Evolutionary conservation across 1,140 invertebrate species (phyloP).

Genomic region (Drosophila lacteicornis): DNA sequence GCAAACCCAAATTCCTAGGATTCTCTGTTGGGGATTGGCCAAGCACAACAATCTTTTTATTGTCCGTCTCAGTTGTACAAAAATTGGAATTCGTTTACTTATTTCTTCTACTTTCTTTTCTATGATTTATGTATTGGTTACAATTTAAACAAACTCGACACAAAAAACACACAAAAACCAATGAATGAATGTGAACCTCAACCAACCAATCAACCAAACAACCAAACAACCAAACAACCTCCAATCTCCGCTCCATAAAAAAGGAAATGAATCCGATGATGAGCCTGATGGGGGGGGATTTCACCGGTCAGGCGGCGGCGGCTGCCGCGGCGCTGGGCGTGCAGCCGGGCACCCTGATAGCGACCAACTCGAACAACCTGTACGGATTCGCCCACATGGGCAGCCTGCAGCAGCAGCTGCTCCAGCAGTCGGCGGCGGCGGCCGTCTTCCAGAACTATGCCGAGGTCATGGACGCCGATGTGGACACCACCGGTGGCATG

Average conservation of each 20-base stretch:
- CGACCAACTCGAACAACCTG: conserved; percentile 76
- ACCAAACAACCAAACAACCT: background rate
- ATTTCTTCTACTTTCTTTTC: conserved; percentile 84
- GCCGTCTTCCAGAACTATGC: conserved; percentile 77
- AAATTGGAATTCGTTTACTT: conserved; percentile 81
- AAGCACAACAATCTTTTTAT: conserved; percentile 21
- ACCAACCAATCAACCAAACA: conserved; percentile 18
- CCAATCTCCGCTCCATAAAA: conserved; percentile 23
- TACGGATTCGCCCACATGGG: conserved; percentile 81
- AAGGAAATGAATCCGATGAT: conserved; percentile 85
- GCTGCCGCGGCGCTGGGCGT: conserved; percentile 72
- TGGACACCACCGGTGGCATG: conserved; percentile 42
- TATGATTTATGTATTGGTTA: conserved; percentile 83
- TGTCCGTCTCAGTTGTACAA: conserved; percentile 62
- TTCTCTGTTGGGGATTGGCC: conserved; percentile 53
- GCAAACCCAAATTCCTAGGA: conserved; percentile 69
- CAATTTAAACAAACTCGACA: conserved; percentile 59
- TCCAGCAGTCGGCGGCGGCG: conserved; percentile 75
- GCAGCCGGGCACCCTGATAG: conserved; percentile 74
- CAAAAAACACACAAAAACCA: conserved; percentile 44
- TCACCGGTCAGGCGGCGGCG: conserved; percentile 75
- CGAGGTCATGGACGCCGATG: conserved; percentile 71
- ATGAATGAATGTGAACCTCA: conserved; percentile 30
- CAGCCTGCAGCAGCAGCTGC: conserved; percentile 76
- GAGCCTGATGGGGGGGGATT: conserved; percentile 84